Base-by-base conservation (phyloP, 2,797 vertebrate species). In the Poliocrania exsul region DNA sequence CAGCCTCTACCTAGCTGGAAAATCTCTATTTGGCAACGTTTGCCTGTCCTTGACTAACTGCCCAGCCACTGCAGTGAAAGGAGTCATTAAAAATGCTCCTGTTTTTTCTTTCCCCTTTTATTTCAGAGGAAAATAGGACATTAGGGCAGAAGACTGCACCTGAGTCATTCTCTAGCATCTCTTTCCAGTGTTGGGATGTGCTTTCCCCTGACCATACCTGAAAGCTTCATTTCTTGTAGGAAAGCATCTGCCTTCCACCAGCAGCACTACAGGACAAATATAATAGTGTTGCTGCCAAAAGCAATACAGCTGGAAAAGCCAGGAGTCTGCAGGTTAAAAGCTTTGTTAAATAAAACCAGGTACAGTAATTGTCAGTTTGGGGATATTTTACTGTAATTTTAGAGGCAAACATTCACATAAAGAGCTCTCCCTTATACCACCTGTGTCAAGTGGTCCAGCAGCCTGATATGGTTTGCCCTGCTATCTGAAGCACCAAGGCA, bases 281-380 rank as follows among this genome's bases (percentile, higher is more conserved):
- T 66, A 90, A 72, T 0, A 2, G 75, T 85, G 81, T 81, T 95
- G 67, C 74, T 92, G 86, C 92, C 93, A 89, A 94, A 94, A 94
- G 83, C 81, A 86, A 75, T 94, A 78, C 90, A 94, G 78, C 92
- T 94, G 94, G 83, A 94, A 96, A 96, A 91, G 81, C 37, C 89
- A 50, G 65, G 51, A 89, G 73, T 91, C 93, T 88, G 47, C 80
- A 90, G 89, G 89, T 96, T 96, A 96, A 91, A 95, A 96, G 82
- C 84, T 88, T 87, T 90, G 73, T 88, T 96, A 91, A 93, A 88
- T 75, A 91, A 81, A 93, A 91, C 75, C 78, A 88, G 90, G 82
- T 91, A 93, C 77, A 90, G 73, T 81, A 90, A 90, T 47, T 11
- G 13, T 65, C 70, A 84, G 33, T 90, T 95, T 83, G 46, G 57